A percentile compares a stretch with the other conserved stretches of the same genome.
Evolutionary conservation across 2,113 vertebrate species (phyloP).

Genomic region (Okapia johnstoni): DNA sequence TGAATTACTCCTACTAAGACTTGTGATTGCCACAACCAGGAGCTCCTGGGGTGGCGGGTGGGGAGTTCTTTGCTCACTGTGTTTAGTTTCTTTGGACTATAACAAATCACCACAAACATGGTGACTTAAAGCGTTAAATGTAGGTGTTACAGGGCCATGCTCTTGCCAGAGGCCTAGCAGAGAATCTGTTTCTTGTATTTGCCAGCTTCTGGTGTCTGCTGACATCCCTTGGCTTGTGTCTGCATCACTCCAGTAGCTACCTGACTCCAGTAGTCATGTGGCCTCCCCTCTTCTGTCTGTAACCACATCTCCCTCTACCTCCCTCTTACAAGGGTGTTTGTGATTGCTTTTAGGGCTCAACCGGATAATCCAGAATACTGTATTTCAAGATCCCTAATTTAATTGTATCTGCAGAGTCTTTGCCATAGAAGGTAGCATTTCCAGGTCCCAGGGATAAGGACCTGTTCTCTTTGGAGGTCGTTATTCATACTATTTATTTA

Average conservation of each 20-base stretch:
- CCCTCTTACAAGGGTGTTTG: background rate
- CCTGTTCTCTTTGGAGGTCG: background rate
- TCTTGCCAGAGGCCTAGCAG: background rate
- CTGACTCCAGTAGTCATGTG: background rate
- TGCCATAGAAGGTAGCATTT: background rate
- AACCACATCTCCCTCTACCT: background rate
- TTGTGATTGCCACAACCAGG: background rate
- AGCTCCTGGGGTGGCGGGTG: too few relatives aligned
- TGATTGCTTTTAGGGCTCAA: background rate
- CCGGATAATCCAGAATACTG: background rate
- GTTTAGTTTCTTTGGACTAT: background rate
- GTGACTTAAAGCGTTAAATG: background rate
- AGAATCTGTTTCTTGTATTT: background rate
- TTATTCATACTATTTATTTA: background rate
- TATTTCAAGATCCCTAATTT: background rate
- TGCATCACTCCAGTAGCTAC: background rate
- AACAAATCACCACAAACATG: background rate
- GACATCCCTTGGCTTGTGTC: background rate
- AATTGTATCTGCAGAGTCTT: background rate
- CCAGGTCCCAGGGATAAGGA: background rate
- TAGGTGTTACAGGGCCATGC: too few relatives aligned
- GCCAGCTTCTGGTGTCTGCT: background rate
- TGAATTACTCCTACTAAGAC: background rate
- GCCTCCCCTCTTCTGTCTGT: background rate
- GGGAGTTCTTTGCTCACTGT: background rate